A percentile compares a stretch with the other conserved stretches of the same genome.
These are phyloP conservation scores for Metopia argyrocephala DNA, from an alignment of 2,888 invertebrate genomes.

Conservation along the genomic window DNA sequence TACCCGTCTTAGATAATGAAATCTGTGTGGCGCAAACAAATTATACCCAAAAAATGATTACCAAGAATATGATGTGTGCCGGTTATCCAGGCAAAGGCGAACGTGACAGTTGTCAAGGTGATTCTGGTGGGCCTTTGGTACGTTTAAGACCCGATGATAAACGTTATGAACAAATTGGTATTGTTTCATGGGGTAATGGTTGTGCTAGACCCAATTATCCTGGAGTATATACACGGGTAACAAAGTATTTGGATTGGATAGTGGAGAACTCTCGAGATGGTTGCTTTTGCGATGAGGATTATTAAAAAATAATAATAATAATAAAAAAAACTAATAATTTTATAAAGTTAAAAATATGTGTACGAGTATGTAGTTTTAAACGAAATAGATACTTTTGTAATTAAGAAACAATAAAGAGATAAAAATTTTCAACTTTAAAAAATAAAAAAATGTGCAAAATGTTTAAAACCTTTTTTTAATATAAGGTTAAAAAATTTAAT, in stretches of 20 bases:
- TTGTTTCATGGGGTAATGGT: conserved; percentile 94
- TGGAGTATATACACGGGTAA: conserved; percentile 90
- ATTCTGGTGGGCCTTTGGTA: conserved; percentile 84
- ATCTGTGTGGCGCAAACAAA: conserved; percentile 86
- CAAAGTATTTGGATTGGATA: conserved; percentile 91
- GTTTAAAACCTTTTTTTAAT: no score
- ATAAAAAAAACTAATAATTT: neutral
- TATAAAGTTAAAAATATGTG: no score
- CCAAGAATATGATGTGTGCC: conserved; percentile 86
- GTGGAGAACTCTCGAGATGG: conserved; percentile 87
- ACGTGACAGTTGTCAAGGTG: conserved; percentile 76
- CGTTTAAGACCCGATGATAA: conserved; percentile 85
- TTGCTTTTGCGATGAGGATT: conserved; percentile 86
- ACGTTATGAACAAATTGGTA: conserved; percentile 89
- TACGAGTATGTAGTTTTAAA: no score
- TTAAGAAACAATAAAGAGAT: no score
- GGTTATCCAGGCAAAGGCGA: conserved; percentile 75
- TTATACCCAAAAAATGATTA: conserved; percentile 90
- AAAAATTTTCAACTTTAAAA: no score
- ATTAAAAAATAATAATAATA: conserved; percentile 55
- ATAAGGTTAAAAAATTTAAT: no score
- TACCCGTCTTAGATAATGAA: conserved; percentile 82
- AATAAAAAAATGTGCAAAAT: no score
- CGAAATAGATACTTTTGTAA: no score
- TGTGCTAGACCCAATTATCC: conserved; percentile 91